Base-by-base conservation (phyloP, 2,113 vertebrate genomes). In the Apeltes quadracus region DNA sequence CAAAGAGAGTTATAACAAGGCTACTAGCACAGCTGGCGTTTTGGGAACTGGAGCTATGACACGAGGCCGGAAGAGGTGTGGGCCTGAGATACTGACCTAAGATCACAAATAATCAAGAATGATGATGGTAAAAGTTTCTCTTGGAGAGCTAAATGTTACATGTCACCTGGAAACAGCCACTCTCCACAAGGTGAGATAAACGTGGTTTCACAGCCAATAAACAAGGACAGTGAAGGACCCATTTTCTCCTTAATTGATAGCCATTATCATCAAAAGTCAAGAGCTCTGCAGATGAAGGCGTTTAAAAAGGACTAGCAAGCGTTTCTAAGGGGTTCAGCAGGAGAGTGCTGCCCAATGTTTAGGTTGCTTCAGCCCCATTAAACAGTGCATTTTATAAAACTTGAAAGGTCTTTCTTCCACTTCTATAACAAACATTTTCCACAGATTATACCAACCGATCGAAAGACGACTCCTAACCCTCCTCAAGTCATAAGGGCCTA, bases 241-340 rank as follows among this genome's bases (percentile, higher is more conserved):
- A 73, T 83, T 79, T 76, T n/a, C 38, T 0, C 27, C 58, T 61
- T 65, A 82, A 82, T 57, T 65, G 56, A 75, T 34, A 18, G 55
- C 43, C 77, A 87, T 83, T 79, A 78, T 67, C 36, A 57, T 3
- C 4, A 70, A 14, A 55, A 72, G 73, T 81, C 68, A 57, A 74
- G 54, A 53, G 75, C 44, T 65, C 41, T 50, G 46, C 8, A 58
- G 71, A 80, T 63, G 59, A 71, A 46, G 50, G 64, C 61, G 71
- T 68, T 63, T 56, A 61, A 81, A 62, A 36, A 51, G 43, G 32
- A 54, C 46, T 15, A 18, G 32, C 8, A 7, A 57, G 7, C 23
- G 23, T 22, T 62, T 77, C 18, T 0, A 3, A 63, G 32, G 32
- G 32, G 39, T 23, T 32, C 7, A 20, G 48, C 10, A 41, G 29